Evolutionary conservation across 1,140 invertebrate species (phyloP).

Genomic region (Drosophila mojavensis): DNA sequence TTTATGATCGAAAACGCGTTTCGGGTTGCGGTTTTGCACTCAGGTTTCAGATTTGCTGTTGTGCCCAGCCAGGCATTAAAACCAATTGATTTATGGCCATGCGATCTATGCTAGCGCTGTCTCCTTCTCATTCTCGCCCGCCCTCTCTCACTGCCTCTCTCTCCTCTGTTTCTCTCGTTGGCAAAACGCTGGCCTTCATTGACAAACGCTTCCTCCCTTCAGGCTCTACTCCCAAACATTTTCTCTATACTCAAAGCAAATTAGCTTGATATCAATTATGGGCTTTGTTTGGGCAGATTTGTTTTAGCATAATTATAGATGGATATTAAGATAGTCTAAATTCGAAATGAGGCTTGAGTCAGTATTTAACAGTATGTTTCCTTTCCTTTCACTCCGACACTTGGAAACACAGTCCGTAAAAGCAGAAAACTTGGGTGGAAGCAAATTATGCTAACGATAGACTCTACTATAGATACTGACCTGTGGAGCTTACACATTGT

Average conservation of each 20-base stretch:
- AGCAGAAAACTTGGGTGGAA: no score
- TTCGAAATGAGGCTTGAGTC: no score
- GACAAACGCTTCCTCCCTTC: not conserved
- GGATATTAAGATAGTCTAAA: no score
- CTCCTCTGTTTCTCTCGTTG: not conserved
- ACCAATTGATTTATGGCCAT: constrained; percentile 72
- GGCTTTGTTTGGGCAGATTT: not conserved
- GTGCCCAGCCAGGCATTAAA: constrained; percentile 62
- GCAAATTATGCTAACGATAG: no score
- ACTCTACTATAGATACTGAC: no score
- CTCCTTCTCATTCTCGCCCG: constrained; percentile 1
- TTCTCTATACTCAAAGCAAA: constrained; percentile 49
- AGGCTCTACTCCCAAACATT: not conserved
- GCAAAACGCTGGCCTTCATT: not conserved
- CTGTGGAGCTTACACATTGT: no score
- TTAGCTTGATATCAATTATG: constrained; percentile 2
- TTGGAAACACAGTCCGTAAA: no score
- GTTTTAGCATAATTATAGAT: no score
- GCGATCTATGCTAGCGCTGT: constrained; percentile 16
- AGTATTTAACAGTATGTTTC: no score
- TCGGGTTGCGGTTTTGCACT: constrained; percentile 54
- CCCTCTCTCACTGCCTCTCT: not conserved
- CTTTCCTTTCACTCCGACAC: no score
- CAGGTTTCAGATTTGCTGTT: constrained; percentile 49
- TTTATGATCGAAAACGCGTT: constrained; percentile 79